These are phyloP conservation scores for Gambusia yucatana DNA, from an alignment of 2,797 vertebrate species.

Conservation along the genomic window DNA sequence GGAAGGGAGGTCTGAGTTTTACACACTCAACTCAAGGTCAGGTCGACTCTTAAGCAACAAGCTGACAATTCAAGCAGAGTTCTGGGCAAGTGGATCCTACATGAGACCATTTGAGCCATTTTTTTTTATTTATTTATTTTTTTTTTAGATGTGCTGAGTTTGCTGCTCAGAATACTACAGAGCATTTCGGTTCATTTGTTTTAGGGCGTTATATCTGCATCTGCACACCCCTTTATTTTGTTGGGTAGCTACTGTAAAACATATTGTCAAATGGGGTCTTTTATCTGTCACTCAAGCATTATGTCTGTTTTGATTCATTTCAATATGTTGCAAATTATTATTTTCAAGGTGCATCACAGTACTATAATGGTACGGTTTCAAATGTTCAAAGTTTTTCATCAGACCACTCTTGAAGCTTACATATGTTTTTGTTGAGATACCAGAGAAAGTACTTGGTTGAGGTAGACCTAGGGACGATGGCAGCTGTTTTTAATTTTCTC, in stretches of 20 bases:
- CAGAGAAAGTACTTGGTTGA: no score
- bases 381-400: neutral
- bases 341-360: neutral
- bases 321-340: neutral
- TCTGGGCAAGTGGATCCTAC: neutral
- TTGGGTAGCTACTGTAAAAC: neutral
- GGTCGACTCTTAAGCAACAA: neutral
- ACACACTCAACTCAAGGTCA: neutral
- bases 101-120: neutral
- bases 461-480: neutral
- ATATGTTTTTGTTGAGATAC: neutral
- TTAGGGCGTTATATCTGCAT: neutral
- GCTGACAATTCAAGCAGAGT: neutral
- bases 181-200: no score
- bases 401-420: neutral
- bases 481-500: no score
- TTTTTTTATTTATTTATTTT: neutral
- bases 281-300: neutral
- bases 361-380: neutral
- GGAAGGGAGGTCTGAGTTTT: neutral
- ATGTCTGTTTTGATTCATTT: neutral
- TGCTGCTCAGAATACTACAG: neutral
- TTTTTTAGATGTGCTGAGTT: neutral
- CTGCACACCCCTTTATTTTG: neutral
- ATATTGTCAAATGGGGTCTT: neutral